A percentile compares a stretch with the other conserved stretches of the same genome.
Evolutionary conservation across 2,888 invertebrate species (phyloP).

Genomic region (Spodoptera picta): DNA sequence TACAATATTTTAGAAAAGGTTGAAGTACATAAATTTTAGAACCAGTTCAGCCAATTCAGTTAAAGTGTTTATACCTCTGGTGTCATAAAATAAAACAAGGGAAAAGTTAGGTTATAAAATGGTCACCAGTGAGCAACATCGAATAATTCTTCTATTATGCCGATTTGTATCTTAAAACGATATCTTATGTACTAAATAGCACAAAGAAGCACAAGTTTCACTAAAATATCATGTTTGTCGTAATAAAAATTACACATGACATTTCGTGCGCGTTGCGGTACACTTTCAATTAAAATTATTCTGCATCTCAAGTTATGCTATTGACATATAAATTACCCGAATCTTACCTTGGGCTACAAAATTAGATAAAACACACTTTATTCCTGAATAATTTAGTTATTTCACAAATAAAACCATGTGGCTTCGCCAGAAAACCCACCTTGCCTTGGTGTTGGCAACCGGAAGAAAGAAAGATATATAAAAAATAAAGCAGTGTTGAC

Average conservation of each 20-base stretch:
- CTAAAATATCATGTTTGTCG: neutral
- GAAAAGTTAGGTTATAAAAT: too few species aligned
- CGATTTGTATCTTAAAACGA: too few species aligned
- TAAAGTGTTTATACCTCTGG: too few species aligned
- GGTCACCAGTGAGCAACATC: too few species aligned
- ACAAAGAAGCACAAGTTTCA: neutral
- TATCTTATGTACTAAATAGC: too few species aligned
- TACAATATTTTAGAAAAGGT: too few species aligned
- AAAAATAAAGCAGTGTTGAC: slow-evolving; percentile 51
- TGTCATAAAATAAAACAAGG: too few species aligned
- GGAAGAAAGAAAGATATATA: slow-evolving; percentile 78
- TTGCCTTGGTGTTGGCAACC: slow-evolving; percentile 84
- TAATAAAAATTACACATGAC: slow-evolving; percentile 25
- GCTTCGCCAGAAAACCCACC: slow-evolving; percentile 76
- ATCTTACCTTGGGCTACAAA: slow-evolving; percentile 61
- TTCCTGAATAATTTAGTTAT: slow-evolving; percentile 35
- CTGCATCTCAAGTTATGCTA: slow-evolving; percentile 17
- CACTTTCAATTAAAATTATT: slow-evolving; percentile 28
- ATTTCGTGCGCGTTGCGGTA: slow-evolving; percentile 49
- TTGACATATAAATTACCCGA: slow-evolving; percentile 2
- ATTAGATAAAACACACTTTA: slow-evolving; percentile 46
- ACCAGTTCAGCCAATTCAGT: too few species aligned
- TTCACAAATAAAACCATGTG: slow-evolving; percentile 79
- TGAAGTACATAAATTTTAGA: too few species aligned
- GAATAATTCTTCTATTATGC: too few species aligned